phyloP scores from a whole-genome alignment of 2,888 invertebrate species.

The Euproctis similis region DNA sequence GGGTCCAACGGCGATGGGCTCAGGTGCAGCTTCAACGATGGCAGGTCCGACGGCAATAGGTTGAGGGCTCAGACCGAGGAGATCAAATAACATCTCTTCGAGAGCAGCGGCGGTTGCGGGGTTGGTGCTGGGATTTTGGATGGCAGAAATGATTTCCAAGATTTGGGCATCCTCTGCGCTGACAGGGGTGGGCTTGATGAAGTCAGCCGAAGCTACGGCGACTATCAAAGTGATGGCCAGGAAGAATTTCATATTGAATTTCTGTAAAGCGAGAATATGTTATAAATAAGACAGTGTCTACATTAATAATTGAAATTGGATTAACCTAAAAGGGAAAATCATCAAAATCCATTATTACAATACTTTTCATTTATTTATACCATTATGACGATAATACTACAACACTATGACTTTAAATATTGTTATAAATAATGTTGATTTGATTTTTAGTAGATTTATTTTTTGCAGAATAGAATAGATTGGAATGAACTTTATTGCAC shows the following conservation, averaged over 20 bases:
- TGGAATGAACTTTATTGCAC: too few relatives aligned
- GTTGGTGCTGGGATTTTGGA: constrained; percentile 1
- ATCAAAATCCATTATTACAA: too few relatives aligned
- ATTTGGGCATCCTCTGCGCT: constrained; percentile 21
- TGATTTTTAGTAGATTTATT: too few relatives aligned
- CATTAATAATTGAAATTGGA: too few relatives aligned
- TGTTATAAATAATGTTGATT: too few relatives aligned
- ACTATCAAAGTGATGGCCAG: constrained; percentile 40
- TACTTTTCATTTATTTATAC: too few relatives aligned
- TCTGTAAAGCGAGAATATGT: constrained; percentile 3
- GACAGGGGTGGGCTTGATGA: constrained; percentile 17
- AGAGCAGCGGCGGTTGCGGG: constrained; percentile 31
- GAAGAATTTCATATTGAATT: constrained; percentile 44
- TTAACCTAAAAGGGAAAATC: too few relatives aligned
- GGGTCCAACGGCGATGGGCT: constrained; percentile 11
- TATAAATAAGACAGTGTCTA: too few relatives aligned
- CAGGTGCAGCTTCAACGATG: constrained; percentile 7
- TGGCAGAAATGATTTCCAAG: constrained; percentile 36
- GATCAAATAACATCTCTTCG: constrained; percentile 10
- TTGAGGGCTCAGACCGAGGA: constrained; percentile 5
- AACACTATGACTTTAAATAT: too few relatives aligned
- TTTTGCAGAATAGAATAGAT: too few relatives aligned
- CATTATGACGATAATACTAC: too few relatives aligned
- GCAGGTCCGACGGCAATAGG: constrained; percentile 12
- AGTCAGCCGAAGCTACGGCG: constrained; percentile 38